Percentiles rank a stretch among this genome's conserved stretches.
These are phyloP conservation scores for Halichoeres trimaculatus DNA, from an alignment of 2,113 vertebrate genomes.

Conservation along the genomic window DNA sequence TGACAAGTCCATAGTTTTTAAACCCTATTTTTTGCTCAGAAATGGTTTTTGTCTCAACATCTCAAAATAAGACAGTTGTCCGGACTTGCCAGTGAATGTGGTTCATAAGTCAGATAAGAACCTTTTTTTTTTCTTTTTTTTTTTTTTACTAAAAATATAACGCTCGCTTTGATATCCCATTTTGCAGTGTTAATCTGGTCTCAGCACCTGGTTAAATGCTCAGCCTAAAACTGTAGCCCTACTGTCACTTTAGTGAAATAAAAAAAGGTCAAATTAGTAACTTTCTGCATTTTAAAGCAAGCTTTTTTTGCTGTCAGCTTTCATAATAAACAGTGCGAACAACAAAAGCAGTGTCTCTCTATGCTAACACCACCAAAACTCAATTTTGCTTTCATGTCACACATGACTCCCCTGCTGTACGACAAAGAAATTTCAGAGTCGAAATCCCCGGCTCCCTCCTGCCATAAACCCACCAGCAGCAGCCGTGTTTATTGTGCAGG, in stretches of 20 bases:
- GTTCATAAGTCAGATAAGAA: no score
- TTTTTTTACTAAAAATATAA: no score
- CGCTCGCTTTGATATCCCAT: no score
- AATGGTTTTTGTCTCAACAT: no score
- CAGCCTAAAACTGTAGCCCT: background rate
- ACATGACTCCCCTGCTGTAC: background rate
- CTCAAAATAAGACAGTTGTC: no score
- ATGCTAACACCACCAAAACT: background rate
- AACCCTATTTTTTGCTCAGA: no score
- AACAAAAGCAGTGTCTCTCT: background rate
- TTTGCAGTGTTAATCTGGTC: no score
- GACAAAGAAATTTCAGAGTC: background rate
- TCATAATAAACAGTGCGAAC: no score
- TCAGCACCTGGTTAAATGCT: no score
- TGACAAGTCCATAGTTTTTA: no score
- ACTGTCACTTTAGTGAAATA: background rate
- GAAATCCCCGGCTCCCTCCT: background rate
- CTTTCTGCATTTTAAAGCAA: background rate
- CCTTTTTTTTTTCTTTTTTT: no score
- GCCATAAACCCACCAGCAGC: slow-evolving; percentile 16
- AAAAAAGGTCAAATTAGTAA: background rate
- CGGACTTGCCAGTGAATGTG: no score
- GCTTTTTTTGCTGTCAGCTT: background rate
- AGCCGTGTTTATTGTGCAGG: slow-evolving; percentile 1
- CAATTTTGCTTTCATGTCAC: background rate